A percentile compares a stretch with the other conserved stretches of the same genome.
phyloP scores from a whole-genome alignment of 92 coral and sea anemone species.

The Epizoanthus rinbou region DNA sequence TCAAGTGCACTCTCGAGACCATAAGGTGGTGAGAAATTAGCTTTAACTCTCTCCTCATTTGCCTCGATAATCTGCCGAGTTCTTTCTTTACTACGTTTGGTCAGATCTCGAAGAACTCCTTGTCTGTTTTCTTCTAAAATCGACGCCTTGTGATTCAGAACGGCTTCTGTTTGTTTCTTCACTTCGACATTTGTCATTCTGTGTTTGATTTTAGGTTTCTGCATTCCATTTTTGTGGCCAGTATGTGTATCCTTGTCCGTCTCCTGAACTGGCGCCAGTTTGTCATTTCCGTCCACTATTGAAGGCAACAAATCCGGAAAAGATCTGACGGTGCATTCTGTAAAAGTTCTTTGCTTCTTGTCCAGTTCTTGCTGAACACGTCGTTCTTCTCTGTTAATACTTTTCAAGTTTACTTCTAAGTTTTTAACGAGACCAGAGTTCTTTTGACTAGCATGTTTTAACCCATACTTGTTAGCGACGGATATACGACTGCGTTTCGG shows the following conservation, averaged over 20 bases:
- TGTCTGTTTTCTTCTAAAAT: conserved; percentile 39
- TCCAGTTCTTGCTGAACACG: conserved; percentile 65
- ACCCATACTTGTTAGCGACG: conserved; percentile 79
- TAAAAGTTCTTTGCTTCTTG: conserved; percentile 62
- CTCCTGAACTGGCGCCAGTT: not conserved
- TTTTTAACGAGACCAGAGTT: conserved; percentile 77
- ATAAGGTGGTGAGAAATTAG: not conserved
- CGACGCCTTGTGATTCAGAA: conserved; percentile 40
- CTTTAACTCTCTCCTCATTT: conserved; percentile 55
- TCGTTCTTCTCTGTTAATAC: conserved; percentile 62
- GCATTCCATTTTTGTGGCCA: not conserved
- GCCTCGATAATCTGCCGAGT: conserved; percentile 63
- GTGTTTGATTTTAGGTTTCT: not conserved
- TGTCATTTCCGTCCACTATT: conserved; percentile 3
- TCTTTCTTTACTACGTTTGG: conserved; percentile 69
- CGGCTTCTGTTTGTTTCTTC: conserved; percentile 22
- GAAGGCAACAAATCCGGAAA: conserved; percentile 67
- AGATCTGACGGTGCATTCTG: conserved; percentile 58
- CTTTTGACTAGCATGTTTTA: conserved; percentile 78
- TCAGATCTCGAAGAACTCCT: conserved; percentile 53
- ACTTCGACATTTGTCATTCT: conserved; percentile 33
- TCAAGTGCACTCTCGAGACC: not conserved
- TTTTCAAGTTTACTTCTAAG: conserved; percentile 65
- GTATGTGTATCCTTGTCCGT: conserved; percentile 18
- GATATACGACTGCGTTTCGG: conserved; percentile 76